phyloP scores from a whole-genome alignment of 2,113 vertebrate species.

The Ptyas mucosa region DNA sequence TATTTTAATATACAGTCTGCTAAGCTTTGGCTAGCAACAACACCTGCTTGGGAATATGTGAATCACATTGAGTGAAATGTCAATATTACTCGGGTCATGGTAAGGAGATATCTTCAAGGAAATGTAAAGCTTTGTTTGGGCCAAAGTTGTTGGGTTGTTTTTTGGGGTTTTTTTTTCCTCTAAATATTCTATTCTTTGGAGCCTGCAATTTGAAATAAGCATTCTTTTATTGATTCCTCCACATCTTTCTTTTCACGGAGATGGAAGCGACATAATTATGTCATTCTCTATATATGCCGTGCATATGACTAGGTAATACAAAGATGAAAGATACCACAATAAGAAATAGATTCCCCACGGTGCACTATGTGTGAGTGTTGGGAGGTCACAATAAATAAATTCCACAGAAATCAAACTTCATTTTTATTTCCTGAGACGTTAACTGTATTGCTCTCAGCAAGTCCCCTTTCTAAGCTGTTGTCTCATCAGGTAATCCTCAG shows the following conservation, averaged over 20 bases:
- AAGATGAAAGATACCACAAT: neutral
- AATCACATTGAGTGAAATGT: conserved; percentile 4
- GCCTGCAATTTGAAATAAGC: neutral
- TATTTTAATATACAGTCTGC: conserved; percentile 11
- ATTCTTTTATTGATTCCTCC: neutral
- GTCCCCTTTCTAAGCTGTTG: neutral
- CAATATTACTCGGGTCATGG: conserved; percentile 7
- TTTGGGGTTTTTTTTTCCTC: neutral
- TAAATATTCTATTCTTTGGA: conserved; percentile 9
- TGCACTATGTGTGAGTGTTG: neutral
- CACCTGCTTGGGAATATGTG: neutral
- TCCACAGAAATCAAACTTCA: neutral
- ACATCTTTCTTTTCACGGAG: neutral
- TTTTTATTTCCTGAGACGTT: neutral
- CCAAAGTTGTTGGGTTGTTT: neutral
- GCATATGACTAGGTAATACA: neutral
- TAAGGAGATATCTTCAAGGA: conserved; percentile 19
- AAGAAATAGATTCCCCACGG: neutral
- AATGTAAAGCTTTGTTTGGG: conserved; percentile 1
- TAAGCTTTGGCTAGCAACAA: conserved; percentile 4
- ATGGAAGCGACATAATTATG: neutral
- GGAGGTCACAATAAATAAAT: neutral
- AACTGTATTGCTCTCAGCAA: neutral
- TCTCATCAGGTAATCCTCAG: neutral
- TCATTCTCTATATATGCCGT: neutral